Base-by-base conservation (phyloP, 2,888 invertebrate species). In the Thalpophila matura region DNA sequence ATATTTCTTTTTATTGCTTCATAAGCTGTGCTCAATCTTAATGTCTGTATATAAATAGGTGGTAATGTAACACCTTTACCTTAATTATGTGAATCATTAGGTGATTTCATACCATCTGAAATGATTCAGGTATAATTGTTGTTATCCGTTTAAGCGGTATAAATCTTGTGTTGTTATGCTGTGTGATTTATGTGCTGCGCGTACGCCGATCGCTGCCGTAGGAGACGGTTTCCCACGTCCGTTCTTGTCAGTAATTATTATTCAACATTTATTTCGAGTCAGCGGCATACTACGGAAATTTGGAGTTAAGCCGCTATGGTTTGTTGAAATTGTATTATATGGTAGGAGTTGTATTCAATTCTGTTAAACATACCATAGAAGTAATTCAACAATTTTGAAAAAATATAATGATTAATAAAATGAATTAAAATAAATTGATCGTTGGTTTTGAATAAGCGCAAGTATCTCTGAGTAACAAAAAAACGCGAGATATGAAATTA, bases 171-270 rank as follows among this genome's bases (percentile, higher is more conserved):
- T 83, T 86, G 85, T 86, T 86, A 85, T 84, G 81, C 75, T 76
- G 74, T 72, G 82, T 91, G 91, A 92, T 92, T 92, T 92, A 92
- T 90, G 77, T 64, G 53, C 63, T 81, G 77, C 84, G 85, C 84
- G 85, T 86, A 86, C 86, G 85, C 86, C 87, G 83, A 76, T 81
- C 83, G 84, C 84, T 83, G 89, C 86, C 86, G 87, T 80, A 81
- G 81, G 80, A 83, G 75, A 82, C 70, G 56, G 67, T 77, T 85
- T 79, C 84, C 84, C 89, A 91, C 81, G 76, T 74, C 62, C 59
- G 76, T 56, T 74, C 74, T 70, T 67, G 67, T 73, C 79, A 68
- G 79, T 82, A 81, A 83, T 85, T 85, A 86, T 84, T 76, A 80
- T 77, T 73, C 53, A 69, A 72, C 65, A 62, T 76, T 75, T 74